Base-by-base conservation (phyloP, 1,140 invertebrate species). In the Riptortus pedestris region DNA sequence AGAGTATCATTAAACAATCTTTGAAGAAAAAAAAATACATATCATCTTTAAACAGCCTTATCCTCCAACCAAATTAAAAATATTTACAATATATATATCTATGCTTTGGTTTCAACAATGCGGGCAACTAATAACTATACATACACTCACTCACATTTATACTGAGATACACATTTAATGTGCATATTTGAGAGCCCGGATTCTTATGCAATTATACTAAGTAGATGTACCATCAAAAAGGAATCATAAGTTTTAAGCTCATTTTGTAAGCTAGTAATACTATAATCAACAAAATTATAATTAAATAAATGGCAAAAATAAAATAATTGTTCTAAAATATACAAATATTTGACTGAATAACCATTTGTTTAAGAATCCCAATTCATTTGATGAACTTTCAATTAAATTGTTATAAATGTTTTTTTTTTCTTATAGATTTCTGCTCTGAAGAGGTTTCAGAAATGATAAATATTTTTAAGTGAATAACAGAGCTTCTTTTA, bases 1-100 rank as follows among this genome's bases (percentile, higher is more conserved):
- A 38, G 14, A 38, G 31, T 38, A 38, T 14, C 14, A 38, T 38
- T 38, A 38, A 38, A 38, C 5, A 38, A 55, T 14, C 24, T 48
- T 24, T 24, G 24, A 14, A 3, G 2, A 55, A 55, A 26, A 20
- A 22, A 22, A 52, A 52, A 52, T 55, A 55, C 22, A 22, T 24
- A 24, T 24, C 2, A 24, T 55, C 20, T 55, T 55, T 24, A 55
- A 55, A 55, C 51, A 55, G 51, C 51, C 51, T 55, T 55, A 55
- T 55, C 24, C 51, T 55, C 51, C 24, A 55, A 24, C 18, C 51
- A 26, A 24, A 55, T 3, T 16, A 1, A 27, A 22, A 55, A 55
- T 24, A 20, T 11, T 24, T 24, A 51, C 11, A 4, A 55, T 55
- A 55, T 18, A 55, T 55, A 55, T 38, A 22, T 18, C 51, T 55